These are phyloP conservation scores for Xestia c-nigrum DNA, from an alignment of 2,888 invertebrate genomes.

Conservation along the genomic window DNA sequence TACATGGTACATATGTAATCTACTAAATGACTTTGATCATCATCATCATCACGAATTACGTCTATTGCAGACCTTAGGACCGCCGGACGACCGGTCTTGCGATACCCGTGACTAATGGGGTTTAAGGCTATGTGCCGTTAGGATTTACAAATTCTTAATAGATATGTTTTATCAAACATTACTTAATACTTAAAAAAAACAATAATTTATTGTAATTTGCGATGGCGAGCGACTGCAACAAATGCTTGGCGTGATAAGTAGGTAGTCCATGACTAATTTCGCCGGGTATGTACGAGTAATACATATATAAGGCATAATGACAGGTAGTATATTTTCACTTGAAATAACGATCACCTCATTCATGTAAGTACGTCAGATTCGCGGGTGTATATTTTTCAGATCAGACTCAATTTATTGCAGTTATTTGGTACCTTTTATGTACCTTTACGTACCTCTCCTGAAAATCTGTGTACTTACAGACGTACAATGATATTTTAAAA, in stretches of 20 bases:
- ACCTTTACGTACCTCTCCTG: no score
- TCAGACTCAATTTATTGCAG: no score
- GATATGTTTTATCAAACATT: background rate
- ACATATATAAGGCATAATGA: no score
- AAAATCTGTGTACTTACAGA: no score
- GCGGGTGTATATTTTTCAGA: no score
- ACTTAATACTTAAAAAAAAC: background rate
- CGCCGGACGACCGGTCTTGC: no score
- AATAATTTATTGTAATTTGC: background rate
- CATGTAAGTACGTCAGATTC: no score
- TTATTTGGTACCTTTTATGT: no score
- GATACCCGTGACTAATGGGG: background rate
- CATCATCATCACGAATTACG: background rate
- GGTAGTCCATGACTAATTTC: background rate
- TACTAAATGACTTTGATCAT: background rate
- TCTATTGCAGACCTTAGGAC: background rate
- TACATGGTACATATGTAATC: slow-evolving; percentile 93
- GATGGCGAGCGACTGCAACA: background rate
- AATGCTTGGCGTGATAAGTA: background rate
- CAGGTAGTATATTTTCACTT: no score
- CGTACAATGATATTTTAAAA: no score
- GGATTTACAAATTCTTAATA: background rate
- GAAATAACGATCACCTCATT: no score
- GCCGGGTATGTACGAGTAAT: background rate
- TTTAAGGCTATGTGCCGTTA: no score